These are phyloP conservation scores for Lagopus leucura DNA, from an alignment of 2,113 vertebrate genomes.

Conservation along the genomic window DNA sequence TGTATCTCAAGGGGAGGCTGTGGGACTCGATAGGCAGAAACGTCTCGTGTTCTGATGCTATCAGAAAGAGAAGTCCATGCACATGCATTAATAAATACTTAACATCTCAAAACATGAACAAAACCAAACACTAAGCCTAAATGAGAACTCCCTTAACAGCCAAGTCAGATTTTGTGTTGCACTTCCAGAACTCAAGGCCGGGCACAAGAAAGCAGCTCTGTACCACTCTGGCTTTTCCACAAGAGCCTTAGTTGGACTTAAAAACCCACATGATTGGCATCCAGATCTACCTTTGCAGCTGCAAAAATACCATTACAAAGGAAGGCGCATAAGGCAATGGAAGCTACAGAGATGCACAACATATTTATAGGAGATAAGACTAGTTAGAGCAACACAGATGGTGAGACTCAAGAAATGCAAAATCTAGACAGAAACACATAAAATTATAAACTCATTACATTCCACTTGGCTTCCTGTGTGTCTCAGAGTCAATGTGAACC, in stretches of 20 bases:
- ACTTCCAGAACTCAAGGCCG: not conserved
- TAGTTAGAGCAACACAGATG: not conserved
- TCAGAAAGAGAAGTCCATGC: not conserved
- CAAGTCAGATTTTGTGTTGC: not conserved
- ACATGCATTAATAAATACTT: not conserved
- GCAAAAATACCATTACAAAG: not conserved
- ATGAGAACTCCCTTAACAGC: not conserved
- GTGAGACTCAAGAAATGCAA: not conserved
- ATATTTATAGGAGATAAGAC: not conserved
- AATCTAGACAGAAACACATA: not conserved
- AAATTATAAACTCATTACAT: not conserved
- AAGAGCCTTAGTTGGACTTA: not conserved
- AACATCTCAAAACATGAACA: not conserved
- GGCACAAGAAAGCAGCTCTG: not conserved
- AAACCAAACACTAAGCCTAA: not conserved
- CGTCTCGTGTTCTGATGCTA: not conserved
- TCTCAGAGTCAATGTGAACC: not conserved
- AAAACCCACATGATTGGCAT: not conserved
- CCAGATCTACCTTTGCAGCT: not conserved
- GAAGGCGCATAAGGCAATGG: not conserved
- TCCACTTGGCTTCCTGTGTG: not conserved
- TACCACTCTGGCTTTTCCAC: not conserved
- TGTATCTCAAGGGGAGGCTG: fast-evolving
- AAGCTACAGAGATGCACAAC: not conserved
- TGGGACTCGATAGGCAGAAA: not conserved